Evolutionary conservation across 2,888 invertebrate species (phyloP), one percentile per base, ranked within the genome.

Genomic region (Aleiodes alternator): DNA sequence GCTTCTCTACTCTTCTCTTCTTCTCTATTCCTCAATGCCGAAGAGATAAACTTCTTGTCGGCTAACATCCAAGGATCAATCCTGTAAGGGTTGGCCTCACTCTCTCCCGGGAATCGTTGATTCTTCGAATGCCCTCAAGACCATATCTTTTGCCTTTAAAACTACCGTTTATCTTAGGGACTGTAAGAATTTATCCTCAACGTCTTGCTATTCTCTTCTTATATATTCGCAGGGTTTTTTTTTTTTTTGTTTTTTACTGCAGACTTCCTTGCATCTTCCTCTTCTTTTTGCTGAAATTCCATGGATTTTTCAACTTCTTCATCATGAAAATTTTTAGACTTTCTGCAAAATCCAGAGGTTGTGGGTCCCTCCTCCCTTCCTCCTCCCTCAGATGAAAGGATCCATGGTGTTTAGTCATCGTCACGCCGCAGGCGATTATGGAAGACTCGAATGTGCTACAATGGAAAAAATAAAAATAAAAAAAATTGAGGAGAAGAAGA

Each of bases 31-130:
- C 76, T 75, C 57, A 79, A 77, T 76, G 80, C 80, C 79, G 80
- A 43, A 43, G 43, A 78, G 75, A 73, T 76, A 76, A 71, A 43
- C 43, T 72, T 69, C 76, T 75, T 75, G 82, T 79, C 83, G 83
- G 83, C 82, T 78, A 81, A 64, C 64, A 81, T 82, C 81, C 78
- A 82, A 81, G 79, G 79, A 81, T 80, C 77, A 53, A 80, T 79
- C 80, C 78, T 75, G 72, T 69, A 80, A 78, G 74, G 75, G 59
- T 76, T 73, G 56, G 73, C 75, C 59, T 69, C 50, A 48, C 70
- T 72, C 61, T 72, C 61, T 64, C 43, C 64, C 43, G 64, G 64
- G 64, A 64, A 64, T 64, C 23, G 64, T 64, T 48, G 43, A 64
- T 64, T 64, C 64, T 48, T 64, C 64, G 64, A 64, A 64, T 48